Base-by-base conservation (phyloP, 92 coral and sea anemone genomes). In the Blastomussa wellsi region DNA sequence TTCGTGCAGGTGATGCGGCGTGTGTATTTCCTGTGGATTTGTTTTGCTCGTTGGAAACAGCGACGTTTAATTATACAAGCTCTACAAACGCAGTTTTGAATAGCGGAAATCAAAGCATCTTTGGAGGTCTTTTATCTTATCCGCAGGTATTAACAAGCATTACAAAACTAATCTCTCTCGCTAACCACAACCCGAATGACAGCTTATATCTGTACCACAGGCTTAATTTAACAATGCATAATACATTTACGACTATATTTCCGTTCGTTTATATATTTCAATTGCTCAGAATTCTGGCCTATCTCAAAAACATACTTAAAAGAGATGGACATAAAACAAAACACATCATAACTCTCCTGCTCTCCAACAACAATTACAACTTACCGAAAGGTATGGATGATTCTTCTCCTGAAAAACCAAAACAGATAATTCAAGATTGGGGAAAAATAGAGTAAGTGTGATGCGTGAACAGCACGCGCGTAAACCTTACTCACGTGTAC, bases 1-100 rank as follows among this genome's bases (percentile, higher is more conserved):
- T 72, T 82, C 53, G 69, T 16, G 78, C 86, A 82, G 86, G 78
- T 82, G 86, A 82, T 31, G 44, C 20, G 17, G 48, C 17, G 76
- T 35, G 42, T 36, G 19, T 17, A 47, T 74, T 59, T 83, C 80
- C 59, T 39, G 80, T 20, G 57, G 57, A 59, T 72, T 73, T 74
- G 80, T 83, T 67, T 14, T 22, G 28, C 33, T 44, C 49, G 20
- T 7, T 13, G 41, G 76, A 52, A 28, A 39, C 77, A 4, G 80
- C 4, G 80, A 83, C 35, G 80, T 74, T 83, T 35, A 67, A 53
- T 55, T 17, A 55, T 17, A 38, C 62, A 41, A 68, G 20, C 38
- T 24, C 47, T 47, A 42, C 77, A 81, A 70, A 31, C 31, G 24
- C n/a, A 0, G 41, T 57, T 73, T 20, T 83, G 64, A 83, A 83